phyloP scores from a whole-genome alignment of 2,888 invertebrate species.

The Apamea monoglypha region DNA sequence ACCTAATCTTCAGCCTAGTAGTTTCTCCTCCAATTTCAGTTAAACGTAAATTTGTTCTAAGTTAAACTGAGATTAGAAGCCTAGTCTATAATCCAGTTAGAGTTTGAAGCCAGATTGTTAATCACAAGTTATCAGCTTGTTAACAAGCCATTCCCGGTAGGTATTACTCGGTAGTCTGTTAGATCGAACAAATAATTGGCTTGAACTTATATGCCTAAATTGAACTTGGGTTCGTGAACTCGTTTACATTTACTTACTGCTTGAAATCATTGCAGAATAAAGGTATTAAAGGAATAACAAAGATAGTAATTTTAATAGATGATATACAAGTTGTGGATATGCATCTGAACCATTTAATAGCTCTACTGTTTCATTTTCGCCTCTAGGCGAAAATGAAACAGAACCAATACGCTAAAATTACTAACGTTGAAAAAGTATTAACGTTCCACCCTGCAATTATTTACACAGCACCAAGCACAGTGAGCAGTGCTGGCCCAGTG shows the following conservation, averaged over 20 bases:
- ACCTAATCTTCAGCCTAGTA: conserved; percentile 27
- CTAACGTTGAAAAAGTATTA: too few species aligned
- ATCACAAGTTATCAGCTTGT: conserved; percentile 51
- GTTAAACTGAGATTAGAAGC: conserved; percentile 44
- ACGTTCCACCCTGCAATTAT: too few species aligned
- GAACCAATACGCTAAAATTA: neutral
- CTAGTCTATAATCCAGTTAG: conserved; percentile 43
- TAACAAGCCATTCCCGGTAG: conserved; percentile 51
- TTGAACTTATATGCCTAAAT: conserved; percentile 24
- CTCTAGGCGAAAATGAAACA: neutral
- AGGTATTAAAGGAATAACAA: conserved; percentile 7
- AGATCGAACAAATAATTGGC: conserved; percentile 38
- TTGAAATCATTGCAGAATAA: neutral
- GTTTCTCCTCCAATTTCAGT: conserved; percentile 19
- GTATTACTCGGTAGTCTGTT: conserved; percentile 29
- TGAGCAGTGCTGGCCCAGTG: too few species aligned
- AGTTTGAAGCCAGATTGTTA: conserved; percentile 45
- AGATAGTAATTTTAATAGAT: neutral
- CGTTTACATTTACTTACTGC: conserved; percentile 27
- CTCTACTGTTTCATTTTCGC: too few species aligned
- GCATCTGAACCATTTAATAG: neutral
- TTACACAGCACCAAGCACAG: neutral
- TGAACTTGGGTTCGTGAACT: conserved; percentile 15
- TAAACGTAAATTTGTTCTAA: conserved; percentile 36
- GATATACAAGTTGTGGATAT: neutral